Conservation (phyloP, 2,797 vertebrate genomes). For the Gouania willdenowi region DNA sequence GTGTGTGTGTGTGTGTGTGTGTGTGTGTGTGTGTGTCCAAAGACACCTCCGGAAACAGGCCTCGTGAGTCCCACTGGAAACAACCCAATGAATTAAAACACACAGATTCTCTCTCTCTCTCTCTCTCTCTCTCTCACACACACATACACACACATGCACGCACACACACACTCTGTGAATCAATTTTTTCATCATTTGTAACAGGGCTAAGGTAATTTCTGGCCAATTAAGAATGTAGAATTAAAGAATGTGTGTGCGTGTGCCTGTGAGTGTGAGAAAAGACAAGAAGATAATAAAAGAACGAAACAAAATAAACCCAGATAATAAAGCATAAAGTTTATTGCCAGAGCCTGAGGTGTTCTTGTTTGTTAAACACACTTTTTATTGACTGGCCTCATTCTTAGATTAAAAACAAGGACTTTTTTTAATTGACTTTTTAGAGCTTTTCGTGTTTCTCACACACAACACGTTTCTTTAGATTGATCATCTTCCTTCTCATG, state of each 20-base stretch:
- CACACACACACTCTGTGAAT: too few species aligned
- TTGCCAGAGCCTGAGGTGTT: slow-evolving; percentile 12
- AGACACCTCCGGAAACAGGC: slow-evolving; percentile 82
- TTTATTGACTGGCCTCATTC: slow-evolving; percentile 42
- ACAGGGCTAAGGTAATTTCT: slow-evolving; percentile 78
- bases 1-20: slow-evolving; percentile 14
- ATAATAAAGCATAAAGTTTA: slow-evolving; percentile 39
- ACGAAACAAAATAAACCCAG: slow-evolving; percentile 43
- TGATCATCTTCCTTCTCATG: too few species aligned
- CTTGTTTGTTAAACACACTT: slow-evolving; percentile 35
- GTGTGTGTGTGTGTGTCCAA: slow-evolving; percentile 46
- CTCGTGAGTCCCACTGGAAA: slow-evolving; percentile 61
- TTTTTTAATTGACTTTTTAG: slow-evolving; percentile 37
- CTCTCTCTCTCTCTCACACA: neutral
- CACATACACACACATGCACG: too few species aligned
- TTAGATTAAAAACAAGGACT: slow-evolving; percentile 44
- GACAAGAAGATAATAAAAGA: slow-evolving; percentile 5
- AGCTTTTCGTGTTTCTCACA: slow-evolving; percentile 23
- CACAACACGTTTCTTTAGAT: neutral
- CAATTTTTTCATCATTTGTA: slow-evolving; percentile 74
- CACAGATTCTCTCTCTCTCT: slow-evolving; percentile 27
- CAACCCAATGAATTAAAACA: slow-evolving; percentile 44
- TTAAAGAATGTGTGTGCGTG: slow-evolving; percentile 4
- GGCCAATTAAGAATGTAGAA: slow-evolving; percentile 85
- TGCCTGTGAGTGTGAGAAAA: slow-evolving; percentile 11